Percentiles rank a stretch among this genome's conserved stretches.
These are phyloP conservation scores for Petaurus breviceps DNA, from an alignment of 2,113 vertebrate species.

Conservation along the genomic window DNA sequence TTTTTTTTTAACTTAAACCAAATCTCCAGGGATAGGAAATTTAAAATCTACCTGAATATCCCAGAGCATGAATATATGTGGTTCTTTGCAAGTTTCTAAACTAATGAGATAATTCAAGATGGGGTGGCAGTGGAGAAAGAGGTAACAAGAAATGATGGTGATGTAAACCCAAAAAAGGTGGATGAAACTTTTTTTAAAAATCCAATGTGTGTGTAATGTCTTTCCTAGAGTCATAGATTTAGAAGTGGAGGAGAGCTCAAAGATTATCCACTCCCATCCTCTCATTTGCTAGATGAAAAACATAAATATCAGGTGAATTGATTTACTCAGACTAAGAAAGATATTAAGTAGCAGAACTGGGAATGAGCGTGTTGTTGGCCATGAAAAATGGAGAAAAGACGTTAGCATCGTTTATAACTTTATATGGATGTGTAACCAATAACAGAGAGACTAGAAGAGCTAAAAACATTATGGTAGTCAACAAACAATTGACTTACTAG, in stretches of 20 bases:
- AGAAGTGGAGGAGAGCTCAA: not conserved
- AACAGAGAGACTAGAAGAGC: not conserved
- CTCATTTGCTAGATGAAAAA: not conserved
- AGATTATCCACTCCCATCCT: not conserved
- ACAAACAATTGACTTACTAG: not conserved
- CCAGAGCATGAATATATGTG: not conserved
- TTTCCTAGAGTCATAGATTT: not conserved
- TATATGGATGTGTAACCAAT: not conserved
- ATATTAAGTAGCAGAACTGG: not conserved
- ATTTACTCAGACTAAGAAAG: not conserved
- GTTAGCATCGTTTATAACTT: not conserved
- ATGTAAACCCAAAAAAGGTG: not conserved
- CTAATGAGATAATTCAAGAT: not conserved
- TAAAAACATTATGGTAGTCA: not conserved
- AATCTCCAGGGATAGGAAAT: not conserved
- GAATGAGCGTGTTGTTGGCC: not conserved
- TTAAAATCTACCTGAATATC: not conserved
- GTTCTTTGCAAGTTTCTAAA: not conserved
- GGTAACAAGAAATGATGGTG: not conserved
- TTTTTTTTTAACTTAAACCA: not conserved
- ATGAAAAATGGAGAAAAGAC: not conserved
- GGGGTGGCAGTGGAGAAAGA: not conserved
- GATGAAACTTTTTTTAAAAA: not conserved
- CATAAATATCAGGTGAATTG: not conserved
- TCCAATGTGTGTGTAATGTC: not conserved